Evolutionary conservation across 1,140 invertebrate species (phyloP), one percentile per base, ranked within the genome.

Genomic region (Zaprionus taronus): DNA sequence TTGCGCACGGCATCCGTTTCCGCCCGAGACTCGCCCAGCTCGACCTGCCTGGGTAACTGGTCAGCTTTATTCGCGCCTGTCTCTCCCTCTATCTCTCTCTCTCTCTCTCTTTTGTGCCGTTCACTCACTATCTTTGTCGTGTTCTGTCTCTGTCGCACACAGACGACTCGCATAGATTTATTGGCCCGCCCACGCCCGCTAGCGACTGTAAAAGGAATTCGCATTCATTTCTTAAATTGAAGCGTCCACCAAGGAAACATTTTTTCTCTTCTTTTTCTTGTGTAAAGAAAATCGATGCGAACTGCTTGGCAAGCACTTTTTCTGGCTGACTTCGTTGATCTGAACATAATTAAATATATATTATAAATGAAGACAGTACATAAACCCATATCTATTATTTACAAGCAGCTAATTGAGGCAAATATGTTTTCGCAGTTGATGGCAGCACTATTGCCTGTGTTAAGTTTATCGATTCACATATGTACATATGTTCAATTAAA

Each of bases 211-310:
- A 62, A 70, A 69, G 58, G 67, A 72, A 83, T 75, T 87, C 80
- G 55, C 84, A 83, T 87, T 87, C 79, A 87, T 87, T 87, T 89
- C 74, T 83, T 83, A 81, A 87, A 89, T 89, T 89, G 78, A 84
- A 75, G 72, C 66, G 66, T 75, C 56, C 55, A 26, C 67, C 72
- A 64, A 67, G 22, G 47, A 55, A 20, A 61, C 38, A 15, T 26
- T 70, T n/a, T 28, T 68, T 44, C n/a, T 68, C 53, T 11, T 62
- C 36, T n/a, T 22, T 47, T 44, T 61, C 44, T 61, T 31, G 9
- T 34, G 56, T 9, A 9, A 41, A 4, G 28, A 64, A 71, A 71
- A 76, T 76, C 73, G 67, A 75, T 75, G 41, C 41, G 24, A 56
- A 60, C 53, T 44, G 51, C 51, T 73, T 68, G 71, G 26, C 64